Base-by-base conservation (phyloP, 2,888 invertebrate species). In the Macrophya alboannulata region DNA sequence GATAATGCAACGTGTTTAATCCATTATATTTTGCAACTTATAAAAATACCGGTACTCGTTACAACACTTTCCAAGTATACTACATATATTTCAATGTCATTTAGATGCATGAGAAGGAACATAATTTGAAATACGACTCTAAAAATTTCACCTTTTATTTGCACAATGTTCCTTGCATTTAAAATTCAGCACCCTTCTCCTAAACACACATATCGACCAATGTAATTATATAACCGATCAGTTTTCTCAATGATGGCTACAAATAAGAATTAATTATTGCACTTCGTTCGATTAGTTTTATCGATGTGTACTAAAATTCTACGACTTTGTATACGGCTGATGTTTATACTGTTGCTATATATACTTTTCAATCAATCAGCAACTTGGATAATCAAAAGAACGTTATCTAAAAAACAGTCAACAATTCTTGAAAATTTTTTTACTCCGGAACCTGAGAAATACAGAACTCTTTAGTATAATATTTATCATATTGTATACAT, bases 1-100 rank as follows among this genome's bases (percentile, higher is more conserved):
- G 93, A 92, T 92, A 93, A 93, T 93, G 91, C 92, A 93, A 93
- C 93, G 90, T 92, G 88, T 89, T 92, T 92, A 93, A 92, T 93
- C 93, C 91, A 91, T 93, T 91, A 93, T 91, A 91, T 90, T 92
- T 93, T 92, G 93, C 92, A 93, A 93, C 91, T 93, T 93, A 93
- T 92, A 93, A 93, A 93, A 93, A 93, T 93, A 93, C 81, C 81
- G 51, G 81, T 81, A 81, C 81, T 81, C 62, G 81, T 43, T 81
- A 81, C 81, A 62, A 59, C 21, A 81, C 40, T 81, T 43, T 43
- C 62, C 71, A 68, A 81, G 81, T 37, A 68, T 81, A 62, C 21
- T n/a, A 62, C 43, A 81, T 65, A 62, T 65, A 81, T 65, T 62
- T 43, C 25, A 65, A 81, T 43, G 12, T 40, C 62, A 62, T 81